A percentile compares a stretch with the other conserved stretches of the same genome.
Evolutionary conservation across 2,113 vertebrate species (phyloP).

Genomic region (Pithys albifrons): DNA sequence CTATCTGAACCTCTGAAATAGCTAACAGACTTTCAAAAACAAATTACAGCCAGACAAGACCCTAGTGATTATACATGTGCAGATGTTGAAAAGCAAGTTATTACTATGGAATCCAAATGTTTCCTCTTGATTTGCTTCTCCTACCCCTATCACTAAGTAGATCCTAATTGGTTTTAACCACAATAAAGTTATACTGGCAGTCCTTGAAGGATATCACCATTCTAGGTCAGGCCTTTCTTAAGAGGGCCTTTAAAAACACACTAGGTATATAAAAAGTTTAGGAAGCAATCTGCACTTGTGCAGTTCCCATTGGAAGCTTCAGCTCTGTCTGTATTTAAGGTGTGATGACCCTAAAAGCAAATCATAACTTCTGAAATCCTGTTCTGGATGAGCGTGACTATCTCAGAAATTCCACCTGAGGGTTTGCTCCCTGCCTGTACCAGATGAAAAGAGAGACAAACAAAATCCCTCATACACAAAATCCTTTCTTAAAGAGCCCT

Average conservation of each 20-base stretch:
- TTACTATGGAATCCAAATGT: neutral
- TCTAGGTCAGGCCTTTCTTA: neutral
- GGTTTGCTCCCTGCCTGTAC: neutral
- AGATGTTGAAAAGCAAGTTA: neutral
- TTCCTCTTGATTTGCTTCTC: neutral
- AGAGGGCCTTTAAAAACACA: neutral
- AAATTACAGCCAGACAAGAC: neutral
- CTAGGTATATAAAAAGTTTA: neutral
- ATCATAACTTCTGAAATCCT: neutral
- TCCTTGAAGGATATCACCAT: neutral
- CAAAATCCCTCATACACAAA: neutral
- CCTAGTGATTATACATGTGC: neutral
- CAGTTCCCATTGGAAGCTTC: neutral
- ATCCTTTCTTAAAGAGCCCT: neutral
- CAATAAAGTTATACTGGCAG: neutral
- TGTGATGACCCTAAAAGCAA: neutral
- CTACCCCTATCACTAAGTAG: neutral
- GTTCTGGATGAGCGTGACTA: neutral
- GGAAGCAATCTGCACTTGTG: neutral
- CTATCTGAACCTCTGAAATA: neutral
- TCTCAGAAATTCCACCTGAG: neutral
- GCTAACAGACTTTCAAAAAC: constrained; percentile 1
- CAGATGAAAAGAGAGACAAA: neutral
- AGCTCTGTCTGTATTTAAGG: neutral
- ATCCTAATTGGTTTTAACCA: neutral